Percentiles rank a stretch among this genome's conserved stretches.
These are phyloP conservation scores for Pelusios castaneus DNA, from an alignment of 2,113 vertebrate genomes.

Conservation along the genomic window DNA sequence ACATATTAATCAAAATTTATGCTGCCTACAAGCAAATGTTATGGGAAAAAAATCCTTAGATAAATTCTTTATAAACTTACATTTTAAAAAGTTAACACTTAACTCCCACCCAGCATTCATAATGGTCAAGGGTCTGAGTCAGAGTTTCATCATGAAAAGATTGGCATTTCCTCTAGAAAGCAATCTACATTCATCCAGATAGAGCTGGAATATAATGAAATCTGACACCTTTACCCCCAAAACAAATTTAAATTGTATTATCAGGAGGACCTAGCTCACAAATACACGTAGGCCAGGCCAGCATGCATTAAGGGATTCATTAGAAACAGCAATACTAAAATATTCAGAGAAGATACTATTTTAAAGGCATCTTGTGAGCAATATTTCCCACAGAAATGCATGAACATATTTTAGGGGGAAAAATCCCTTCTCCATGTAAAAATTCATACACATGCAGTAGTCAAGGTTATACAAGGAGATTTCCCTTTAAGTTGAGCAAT, in stretches of 20 bases:
- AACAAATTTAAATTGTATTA: conserved; percentile 64
- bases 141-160: conserved; percentile 65
- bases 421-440: neutral
- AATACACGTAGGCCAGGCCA: conserved; percentile 37
- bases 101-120: conserved; percentile 12
- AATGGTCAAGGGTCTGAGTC: conserved; percentile 42
- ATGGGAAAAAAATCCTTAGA: neutral
- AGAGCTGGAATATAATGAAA: conserved; percentile 70
- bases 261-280: conserved; percentile 20
- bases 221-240: conserved; percentile 53
- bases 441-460: neutral
- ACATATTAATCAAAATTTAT: neutral
- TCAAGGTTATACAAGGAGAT: conserved; percentile 74
- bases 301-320: neutral
- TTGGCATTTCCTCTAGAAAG: conserved; percentile 67
- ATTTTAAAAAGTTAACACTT: conserved; percentile 42
- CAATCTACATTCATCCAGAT: conserved; percentile 53
- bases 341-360: neutral
- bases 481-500: conserved; percentile 44
- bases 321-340: neutral
- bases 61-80: conserved; percentile 11
- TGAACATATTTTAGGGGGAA: conserved; percentile 2
- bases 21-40: neutral
- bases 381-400: neutral
- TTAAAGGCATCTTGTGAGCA: neutral